phyloP scores from a whole-genome alignment of 2,113 vertebrate genomes.

The Pandion haliaetus region DNA sequence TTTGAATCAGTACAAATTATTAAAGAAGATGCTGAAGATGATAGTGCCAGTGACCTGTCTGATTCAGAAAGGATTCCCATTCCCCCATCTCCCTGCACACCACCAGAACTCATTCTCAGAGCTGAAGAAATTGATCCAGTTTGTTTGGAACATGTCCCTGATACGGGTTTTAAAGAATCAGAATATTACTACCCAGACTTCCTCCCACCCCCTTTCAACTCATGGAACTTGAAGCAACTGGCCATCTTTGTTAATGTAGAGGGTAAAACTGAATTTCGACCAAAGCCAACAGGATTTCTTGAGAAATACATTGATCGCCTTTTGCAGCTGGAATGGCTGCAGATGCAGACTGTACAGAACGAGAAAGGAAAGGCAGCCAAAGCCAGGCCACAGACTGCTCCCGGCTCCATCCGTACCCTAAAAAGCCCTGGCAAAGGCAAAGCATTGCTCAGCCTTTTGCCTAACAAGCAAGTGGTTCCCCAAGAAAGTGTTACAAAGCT shows the following conservation, averaged over 20 bases:
- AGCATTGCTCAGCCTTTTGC: background rate
- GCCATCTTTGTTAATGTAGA: constrained; percentile 78
- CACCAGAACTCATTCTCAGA: constrained; percentile 83
- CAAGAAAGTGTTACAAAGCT: constrained; percentile 18
- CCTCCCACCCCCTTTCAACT: constrained; percentile 87
- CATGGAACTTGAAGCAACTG: constrained; percentile 86
- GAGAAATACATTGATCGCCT: constrained; percentile 84
- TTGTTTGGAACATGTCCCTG: constrained; percentile 43
- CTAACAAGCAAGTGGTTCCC: background rate
- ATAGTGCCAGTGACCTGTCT: constrained; percentile 88
- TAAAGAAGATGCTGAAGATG: constrained; percentile 79
- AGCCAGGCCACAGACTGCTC: constrained; percentile 48
- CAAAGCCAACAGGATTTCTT: constrained; percentile 69
- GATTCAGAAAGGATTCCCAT: constrained; percentile 82
- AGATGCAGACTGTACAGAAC: constrained; percentile 79
- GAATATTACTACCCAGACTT: constrained; percentile 82
- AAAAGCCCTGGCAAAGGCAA: constrained; percentile 68
- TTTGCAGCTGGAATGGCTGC: constrained; percentile 86
- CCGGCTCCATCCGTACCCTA: background rate
- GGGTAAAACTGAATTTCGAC: constrained; percentile 19
- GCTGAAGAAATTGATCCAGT: constrained; percentile 80
- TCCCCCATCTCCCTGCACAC: constrained; percentile 61
- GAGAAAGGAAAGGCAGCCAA: constrained; percentile 74
- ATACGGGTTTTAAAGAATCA: background rate
- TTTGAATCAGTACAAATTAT: constrained; percentile 65